phyloP scores from a whole-genome alignment of 2,797 vertebrate species.

The Poeciliopsis presidionis region DNA sequence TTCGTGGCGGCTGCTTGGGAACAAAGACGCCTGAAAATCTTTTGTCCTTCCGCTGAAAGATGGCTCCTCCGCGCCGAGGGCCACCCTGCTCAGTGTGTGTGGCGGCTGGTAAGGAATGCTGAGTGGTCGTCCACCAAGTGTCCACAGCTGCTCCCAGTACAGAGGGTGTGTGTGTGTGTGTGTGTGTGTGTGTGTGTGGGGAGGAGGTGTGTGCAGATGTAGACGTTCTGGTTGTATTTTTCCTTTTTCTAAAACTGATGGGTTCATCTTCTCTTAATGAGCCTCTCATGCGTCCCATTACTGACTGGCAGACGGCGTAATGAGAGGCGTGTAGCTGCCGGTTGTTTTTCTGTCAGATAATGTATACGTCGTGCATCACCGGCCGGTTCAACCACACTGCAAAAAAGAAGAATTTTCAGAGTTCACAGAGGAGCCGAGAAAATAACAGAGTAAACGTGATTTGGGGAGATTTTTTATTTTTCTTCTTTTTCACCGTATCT shows the following conservation, averaged over 20 bases:
- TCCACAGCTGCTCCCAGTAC: slow-evolving; percentile 5
- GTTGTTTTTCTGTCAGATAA: slow-evolving; percentile 45
- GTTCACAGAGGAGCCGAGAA: not conserved
- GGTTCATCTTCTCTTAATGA: slow-evolving; percentile 37
- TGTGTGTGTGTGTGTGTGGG: slow-evolving; percentile 18
- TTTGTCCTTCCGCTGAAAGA: slow-evolving; percentile 22
- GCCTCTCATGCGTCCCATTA: slow-evolving; percentile 65
- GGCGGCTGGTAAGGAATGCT: slow-evolving; percentile 32
- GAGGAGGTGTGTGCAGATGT: slow-evolving; percentile 9
- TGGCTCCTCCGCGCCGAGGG: slow-evolving; percentile 1
- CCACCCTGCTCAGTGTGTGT: slow-evolving; percentile 30
- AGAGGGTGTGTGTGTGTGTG: slow-evolving; percentile 24
- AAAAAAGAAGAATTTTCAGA: not conserved
- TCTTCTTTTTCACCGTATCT: not conserved
- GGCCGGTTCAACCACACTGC: slow-evolving; percentile 13
- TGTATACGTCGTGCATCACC: slow-evolving; percentile 5
- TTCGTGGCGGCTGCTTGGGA: slow-evolving; percentile 21
- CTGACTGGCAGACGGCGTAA: slow-evolving; percentile 52
- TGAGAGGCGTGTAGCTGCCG: slow-evolving; percentile 51
- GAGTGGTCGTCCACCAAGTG: slow-evolving; percentile 26
- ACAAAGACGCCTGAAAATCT: slow-evolving; percentile 31
- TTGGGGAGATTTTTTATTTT: slow-evolving; percentile 1
- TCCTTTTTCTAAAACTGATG: slow-evolving; percentile 2
- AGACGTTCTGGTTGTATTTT: slow-evolving; percentile 30
- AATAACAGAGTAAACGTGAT: not conserved